phyloP scores from a whole-genome alignment of 2,113 vertebrate genomes.

The Reinhardtius hippoglossoides region DNA sequence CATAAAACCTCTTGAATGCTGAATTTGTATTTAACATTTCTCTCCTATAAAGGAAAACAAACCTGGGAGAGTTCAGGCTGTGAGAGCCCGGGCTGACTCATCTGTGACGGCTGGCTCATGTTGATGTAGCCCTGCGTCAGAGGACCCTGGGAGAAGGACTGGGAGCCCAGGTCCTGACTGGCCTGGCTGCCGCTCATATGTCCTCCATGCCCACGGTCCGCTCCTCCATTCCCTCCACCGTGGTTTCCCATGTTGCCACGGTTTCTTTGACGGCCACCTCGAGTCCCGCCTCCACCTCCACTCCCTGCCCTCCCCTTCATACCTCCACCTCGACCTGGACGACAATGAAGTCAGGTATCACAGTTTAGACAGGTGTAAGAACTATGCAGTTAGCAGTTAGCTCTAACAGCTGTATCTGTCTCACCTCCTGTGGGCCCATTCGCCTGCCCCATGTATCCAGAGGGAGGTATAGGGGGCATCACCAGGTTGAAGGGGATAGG shows the following conservation, averaged over 20 bases:
- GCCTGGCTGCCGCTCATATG: constrained; percentile 91
- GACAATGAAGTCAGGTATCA: neutral
- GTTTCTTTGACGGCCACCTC: constrained; percentile 92
- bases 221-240: constrained; percentile 83
- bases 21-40: neutral
- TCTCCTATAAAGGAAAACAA: constrained; percentile 13
- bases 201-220: constrained; percentile 86
- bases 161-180: constrained; percentile 94
- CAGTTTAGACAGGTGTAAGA: neutral
- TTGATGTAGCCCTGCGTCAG: constrained; percentile 96
- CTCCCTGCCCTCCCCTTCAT: constrained; percentile 87
- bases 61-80: constrained; percentile 98
- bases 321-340: constrained; percentile 91
- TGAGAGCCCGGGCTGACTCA: constrained; percentile 97
- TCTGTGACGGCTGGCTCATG: constrained; percentile 98
- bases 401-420: neutral
- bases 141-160: constrained; percentile 96
- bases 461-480: constrained; percentile 93
- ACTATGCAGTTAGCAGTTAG: neutral
- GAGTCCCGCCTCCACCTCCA: constrained; percentile 62
- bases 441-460: constrained; percentile 90
- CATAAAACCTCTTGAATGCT: constrained; percentile 1
- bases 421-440: constrained; percentile 91
- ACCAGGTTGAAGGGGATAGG: constrained; percentile 96
- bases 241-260: constrained; percentile 89